These are phyloP conservation scores for Diadema setosum DNA, from an alignment of 35 echinoderm and acorn worm genomes.

Conservation along the genomic window DNA sequence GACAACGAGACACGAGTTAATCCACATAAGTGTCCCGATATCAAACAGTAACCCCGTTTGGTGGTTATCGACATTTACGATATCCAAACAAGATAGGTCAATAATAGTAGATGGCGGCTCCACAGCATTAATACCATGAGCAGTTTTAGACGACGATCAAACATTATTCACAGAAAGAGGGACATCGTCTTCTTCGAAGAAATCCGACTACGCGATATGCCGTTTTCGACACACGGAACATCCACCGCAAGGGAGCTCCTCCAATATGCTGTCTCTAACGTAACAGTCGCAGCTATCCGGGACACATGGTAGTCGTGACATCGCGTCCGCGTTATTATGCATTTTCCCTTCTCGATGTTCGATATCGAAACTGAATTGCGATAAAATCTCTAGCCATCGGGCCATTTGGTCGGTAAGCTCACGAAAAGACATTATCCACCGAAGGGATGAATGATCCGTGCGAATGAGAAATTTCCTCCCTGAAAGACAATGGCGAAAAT, in stretches of 20 bases:
- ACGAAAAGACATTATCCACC: slow-evolving; percentile 52
- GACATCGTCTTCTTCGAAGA: slow-evolving; percentile 28
- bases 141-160: not conserved
- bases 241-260: too few species aligned
- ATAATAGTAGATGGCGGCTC: too few species aligned
- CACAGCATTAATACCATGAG: not conserved
- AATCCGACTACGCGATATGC: slow-evolving; percentile 7
- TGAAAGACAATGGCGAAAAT: slow-evolving; percentile 53
- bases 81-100: too few species aligned
- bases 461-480: too few species aligned
- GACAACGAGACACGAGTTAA: not conserved
- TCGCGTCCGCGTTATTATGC: slow-evolving; percentile 31
- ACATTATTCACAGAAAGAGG: not conserved
- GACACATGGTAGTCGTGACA: slow-evolving; percentile 21
- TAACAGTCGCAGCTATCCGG: slow-evolving; percentile 39
- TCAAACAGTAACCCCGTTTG: not conserved
- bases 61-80: not conserved
- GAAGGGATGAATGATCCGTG: slow-evolving; percentile 45
- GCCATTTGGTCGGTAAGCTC: slow-evolving; percentile 54
- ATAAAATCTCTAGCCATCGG: slow-evolving; percentile 46
- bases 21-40: not conserved
- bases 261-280: slow-evolving; percentile 19
- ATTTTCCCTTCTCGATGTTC: slow-evolving; percentile 41
- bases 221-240: not conserved
- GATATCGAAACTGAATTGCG: slow-evolving; percentile 37